Evolutionary conservation across 2,797 vertebrate species (phyloP).

Genomic region (Oryzias dopingdopingensis): DNA sequence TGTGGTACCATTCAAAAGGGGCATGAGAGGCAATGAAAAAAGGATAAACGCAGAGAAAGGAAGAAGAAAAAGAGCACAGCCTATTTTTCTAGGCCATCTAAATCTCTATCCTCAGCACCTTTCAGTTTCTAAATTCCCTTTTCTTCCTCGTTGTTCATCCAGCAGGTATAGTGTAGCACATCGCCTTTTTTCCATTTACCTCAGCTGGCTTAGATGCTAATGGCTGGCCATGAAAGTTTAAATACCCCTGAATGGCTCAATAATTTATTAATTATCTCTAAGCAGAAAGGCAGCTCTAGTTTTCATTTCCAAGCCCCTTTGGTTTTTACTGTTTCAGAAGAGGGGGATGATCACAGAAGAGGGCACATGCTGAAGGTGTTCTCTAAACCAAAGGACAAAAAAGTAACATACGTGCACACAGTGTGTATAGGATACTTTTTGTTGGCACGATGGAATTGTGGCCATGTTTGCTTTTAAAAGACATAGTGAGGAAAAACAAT

Average conservation of each 20-base stretch:
- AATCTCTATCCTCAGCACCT: conserved; percentile 30
- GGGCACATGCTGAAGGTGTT: conserved; percentile 12
- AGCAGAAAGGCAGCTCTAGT: conserved; percentile 44
- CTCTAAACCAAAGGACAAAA: conserved; percentile 7
- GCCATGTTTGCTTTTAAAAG: too few relatives aligned
- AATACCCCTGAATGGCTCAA: conserved; percentile 64
- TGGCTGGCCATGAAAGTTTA: conserved; percentile 74
- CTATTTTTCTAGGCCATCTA: conserved; percentile 60
- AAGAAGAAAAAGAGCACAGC: conserved; percentile 21
- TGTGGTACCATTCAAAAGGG: conserved; percentile 21
- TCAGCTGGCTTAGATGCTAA: conserved; percentile 59
- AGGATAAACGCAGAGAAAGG: conserved; percentile 28
- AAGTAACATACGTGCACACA: background rate
- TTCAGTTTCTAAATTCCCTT: conserved; percentile 8
- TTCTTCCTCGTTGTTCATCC: conserved; percentile 25
- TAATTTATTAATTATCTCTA: conserved; percentile 76
- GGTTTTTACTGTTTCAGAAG: conserved; percentile 16
- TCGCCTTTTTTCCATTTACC: conserved; percentile 21
- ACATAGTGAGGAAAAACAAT: too few relatives aligned
- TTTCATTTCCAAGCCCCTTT: conserved; percentile 24
- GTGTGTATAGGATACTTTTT: background rate
- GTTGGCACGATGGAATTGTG: background rate
- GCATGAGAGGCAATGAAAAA: conserved; percentile 32
- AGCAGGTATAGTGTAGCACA: conserved; percentile 8
- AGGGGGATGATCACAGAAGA: background rate